Conservation (phyloP, 2,888 invertebrate species). For the Linnaemya vulpina region DNA sequence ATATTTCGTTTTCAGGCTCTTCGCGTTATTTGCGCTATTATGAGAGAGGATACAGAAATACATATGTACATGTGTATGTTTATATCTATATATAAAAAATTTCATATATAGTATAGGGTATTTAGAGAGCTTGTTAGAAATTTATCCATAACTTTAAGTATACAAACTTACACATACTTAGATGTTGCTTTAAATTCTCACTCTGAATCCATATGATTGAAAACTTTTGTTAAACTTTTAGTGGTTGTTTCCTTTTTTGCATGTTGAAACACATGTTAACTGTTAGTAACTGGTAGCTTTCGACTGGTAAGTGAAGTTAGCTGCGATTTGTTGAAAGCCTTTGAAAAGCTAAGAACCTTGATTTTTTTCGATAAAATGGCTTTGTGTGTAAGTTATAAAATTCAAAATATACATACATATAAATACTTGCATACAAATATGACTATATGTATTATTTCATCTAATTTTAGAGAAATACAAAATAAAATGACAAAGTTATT, state of each 20-base stretch:
- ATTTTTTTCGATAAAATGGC: conserved; percentile 38
- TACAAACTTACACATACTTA: no score
- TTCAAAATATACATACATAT: not conserved
- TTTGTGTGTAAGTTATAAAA: conserved; percentile 49
- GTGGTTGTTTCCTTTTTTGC: conserved; percentile 32
- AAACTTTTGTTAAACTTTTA: conserved; percentile 56
- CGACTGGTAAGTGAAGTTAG: conserved; percentile 62
- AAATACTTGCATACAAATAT: no score
- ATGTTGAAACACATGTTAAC: conserved; percentile 51
- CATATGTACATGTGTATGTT: not conserved
- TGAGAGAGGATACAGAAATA: not conserved
- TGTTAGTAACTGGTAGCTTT: conserved; percentile 56
- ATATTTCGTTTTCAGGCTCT: not conserved
- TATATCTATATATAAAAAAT: no score
- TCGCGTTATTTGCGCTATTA: not conserved
- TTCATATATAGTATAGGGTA: no score
- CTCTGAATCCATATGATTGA: conserved; percentile 73
- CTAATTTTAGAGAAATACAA: not conserved
- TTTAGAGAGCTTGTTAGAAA: not conserved
- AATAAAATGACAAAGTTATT: not conserved
- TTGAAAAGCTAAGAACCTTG: conserved; percentile 63
- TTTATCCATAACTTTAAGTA: conserved; percentile 13
- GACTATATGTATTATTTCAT: conserved; percentile 5
- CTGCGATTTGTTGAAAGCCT: conserved; percentile 51
- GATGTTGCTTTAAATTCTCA: conserved; percentile 9